Base-by-base conservation (phyloP, 1,140 invertebrate species). In the Lepidurus packardi region DNA sequence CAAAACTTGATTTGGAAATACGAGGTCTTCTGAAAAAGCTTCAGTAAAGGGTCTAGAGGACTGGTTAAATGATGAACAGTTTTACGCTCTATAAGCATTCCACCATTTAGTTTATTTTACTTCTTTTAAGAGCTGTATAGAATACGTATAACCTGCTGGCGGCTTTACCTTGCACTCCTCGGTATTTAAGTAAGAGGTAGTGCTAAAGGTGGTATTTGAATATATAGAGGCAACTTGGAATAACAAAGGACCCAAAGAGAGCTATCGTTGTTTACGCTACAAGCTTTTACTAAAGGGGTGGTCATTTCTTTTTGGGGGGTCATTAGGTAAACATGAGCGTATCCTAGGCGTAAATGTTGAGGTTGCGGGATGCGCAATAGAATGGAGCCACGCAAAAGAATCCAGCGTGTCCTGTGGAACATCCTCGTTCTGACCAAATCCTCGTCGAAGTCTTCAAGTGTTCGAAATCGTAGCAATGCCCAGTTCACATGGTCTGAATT, bases 241-340 rank as follows among this genome's bases (percentile, higher is more conserved):
- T 65, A 65, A 9, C 53, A 65, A 65, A 65, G 53, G 53, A 13
- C 53, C 16, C 53, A 65, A 65, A 65, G 53, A 21, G n/a, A 65
- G 53, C 53, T 65, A 65, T 65, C 53, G 8, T 13, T 65, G 53
- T 34, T 34, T 34, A 34, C 34, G 34, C 34, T 34, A 34, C 34
- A 65, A 21, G n/a, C 53, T 65, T 65, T 65, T n/a, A 65, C 21
- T n/a, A 65, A 5, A 65, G 53, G 16, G 53, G 53, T 65, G 53
- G 53, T 65, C 53, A 21, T 65, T 65, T 65, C 53, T 16, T 65
- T 65, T 65, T 13, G 16, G 53, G 53, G 21, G 53, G n/a, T 65
- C 53, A 65, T 65, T 65, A 65, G 53, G 53, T 65, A 65, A 65
- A 65, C 53, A 65, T 65, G 53, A 65, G 53, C 16, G 16, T 65